Evolutionary conservation across 2,113 vertebrate genomes (phyloP).

Genomic region (Chiloscyllium plagiosum): DNA sequence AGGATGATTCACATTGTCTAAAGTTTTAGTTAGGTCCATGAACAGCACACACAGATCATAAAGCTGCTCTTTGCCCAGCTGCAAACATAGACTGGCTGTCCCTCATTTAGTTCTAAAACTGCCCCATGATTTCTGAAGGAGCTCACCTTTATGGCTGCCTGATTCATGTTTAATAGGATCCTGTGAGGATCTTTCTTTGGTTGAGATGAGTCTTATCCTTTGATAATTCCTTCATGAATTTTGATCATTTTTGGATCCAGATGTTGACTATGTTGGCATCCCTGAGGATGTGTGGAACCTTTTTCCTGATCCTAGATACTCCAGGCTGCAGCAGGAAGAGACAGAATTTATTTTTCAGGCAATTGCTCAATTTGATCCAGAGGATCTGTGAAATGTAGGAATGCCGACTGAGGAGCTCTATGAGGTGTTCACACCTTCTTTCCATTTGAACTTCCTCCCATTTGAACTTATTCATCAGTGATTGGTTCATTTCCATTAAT

Average conservation of each 20-base stretch:
- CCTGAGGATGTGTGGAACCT: background rate
- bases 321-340: background rate
- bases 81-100: too few relatives aligned
- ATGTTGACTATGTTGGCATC: background rate
- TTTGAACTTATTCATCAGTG: background rate
- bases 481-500: background rate
- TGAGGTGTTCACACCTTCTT: background rate
- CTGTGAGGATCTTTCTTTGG: background rate
- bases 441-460: background rate
- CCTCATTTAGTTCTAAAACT: too few relatives aligned
- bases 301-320: background rate
- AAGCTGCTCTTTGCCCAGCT: too few relatives aligned
- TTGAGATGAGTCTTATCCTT: background rate
- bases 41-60: too few relatives aligned
- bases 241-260: background rate
- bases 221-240: background rate
- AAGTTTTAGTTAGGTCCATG: too few relatives aligned
- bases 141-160: background rate
- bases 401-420: background rate
- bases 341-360: background rate
- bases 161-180: background rate
- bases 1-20: too few relatives aligned
- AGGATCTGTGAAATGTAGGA: background rate
- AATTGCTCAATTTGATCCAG: background rate
- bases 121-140: too few relatives aligned